These are phyloP conservation scores for Himalopsyche japonica DNA, from an alignment of 2,888 invertebrate genomes.

Conservation along the genomic window DNA sequence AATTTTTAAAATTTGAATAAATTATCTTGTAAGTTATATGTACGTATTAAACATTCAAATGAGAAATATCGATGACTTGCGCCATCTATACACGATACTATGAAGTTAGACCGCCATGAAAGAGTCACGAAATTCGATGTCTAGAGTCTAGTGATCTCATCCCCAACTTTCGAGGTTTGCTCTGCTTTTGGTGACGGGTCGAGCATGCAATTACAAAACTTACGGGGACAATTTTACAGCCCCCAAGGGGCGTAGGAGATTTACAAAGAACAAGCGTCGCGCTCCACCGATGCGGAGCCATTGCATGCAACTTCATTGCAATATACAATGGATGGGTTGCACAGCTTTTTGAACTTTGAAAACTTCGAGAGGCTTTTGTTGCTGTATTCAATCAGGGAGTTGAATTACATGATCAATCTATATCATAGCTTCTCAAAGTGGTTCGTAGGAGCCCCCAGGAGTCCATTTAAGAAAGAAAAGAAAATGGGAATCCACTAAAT, in stretches of 20 bases:
- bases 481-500: too few relatives aligned
- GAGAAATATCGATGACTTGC: too few relatives aligned
- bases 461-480: too few relatives aligned
- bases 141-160: background rate
- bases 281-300: background rate
- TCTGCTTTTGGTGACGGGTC: conserved; percentile 1
- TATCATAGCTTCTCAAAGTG: too few relatives aligned
- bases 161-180: background rate
- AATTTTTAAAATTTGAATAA: too few relatives aligned
- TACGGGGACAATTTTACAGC: conserved; percentile 29
- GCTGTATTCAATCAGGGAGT: background rate
- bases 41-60: too few relatives aligned
- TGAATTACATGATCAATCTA: background rate
- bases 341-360: background rate
- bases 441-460: too few relatives aligned
- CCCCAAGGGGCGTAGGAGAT: conserved; percentile 14
- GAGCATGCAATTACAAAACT: conserved; percentile 37
- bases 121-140: background rate
- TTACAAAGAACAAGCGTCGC: background rate
- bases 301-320: background rate
- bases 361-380: background rate
- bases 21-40: too few relatives aligned
- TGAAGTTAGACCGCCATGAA: too few relatives aligned
- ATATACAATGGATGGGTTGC: background rate
- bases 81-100: too few relatives aligned